Percentiles rank a stretch among this genome's conserved stretches.
These are phyloP conservation scores for Natator depressus DNA, from an alignment of 2,113 vertebrate genomes.

Conservation along the genomic window DNA sequence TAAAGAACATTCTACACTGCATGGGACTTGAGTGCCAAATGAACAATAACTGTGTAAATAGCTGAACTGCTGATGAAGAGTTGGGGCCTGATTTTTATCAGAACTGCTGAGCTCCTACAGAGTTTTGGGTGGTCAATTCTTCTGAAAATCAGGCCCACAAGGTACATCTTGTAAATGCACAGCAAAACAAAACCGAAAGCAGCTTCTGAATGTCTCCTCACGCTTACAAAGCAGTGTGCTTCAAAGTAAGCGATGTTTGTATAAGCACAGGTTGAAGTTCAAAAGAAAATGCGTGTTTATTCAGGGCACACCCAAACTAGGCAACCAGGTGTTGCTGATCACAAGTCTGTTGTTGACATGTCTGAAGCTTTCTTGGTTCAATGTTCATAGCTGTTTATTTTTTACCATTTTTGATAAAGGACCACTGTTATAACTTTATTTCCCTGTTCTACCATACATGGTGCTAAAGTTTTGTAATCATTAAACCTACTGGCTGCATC, in stretches of 20 bases:
- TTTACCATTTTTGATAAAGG: neutral
- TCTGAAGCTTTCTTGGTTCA: neutral
- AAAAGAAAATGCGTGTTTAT: slow-evolving; percentile 62
- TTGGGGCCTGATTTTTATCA: neutral
- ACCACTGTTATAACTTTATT: neutral
- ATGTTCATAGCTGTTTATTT: neutral
- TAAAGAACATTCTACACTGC: neutral
- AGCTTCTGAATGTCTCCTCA: accelerated
- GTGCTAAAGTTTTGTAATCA: neutral
- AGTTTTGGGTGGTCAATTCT: neutral
- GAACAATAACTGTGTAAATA: neutral
- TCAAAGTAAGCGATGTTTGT: neutral
- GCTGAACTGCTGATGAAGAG: neutral
- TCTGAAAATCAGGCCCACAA: neutral
- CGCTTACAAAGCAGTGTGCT: neutral
- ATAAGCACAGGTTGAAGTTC: slow-evolving; percentile 47
- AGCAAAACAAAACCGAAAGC: neutral
- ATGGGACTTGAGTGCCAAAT: neutral
- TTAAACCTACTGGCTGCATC: neutral
- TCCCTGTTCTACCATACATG: neutral
- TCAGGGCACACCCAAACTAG: slow-evolving; percentile 33
- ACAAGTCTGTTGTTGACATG: neutral
- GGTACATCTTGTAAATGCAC: neutral
- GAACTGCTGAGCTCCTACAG: neutral
- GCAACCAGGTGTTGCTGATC: slow-evolving; percentile 32